Percentiles rank a stretch among this genome's conserved stretches.
These are phyloP conservation scores for Cricetomys ansorgei DNA, from an alignment of 2,113 vertebrate species.

Conservation along the genomic window DNA sequence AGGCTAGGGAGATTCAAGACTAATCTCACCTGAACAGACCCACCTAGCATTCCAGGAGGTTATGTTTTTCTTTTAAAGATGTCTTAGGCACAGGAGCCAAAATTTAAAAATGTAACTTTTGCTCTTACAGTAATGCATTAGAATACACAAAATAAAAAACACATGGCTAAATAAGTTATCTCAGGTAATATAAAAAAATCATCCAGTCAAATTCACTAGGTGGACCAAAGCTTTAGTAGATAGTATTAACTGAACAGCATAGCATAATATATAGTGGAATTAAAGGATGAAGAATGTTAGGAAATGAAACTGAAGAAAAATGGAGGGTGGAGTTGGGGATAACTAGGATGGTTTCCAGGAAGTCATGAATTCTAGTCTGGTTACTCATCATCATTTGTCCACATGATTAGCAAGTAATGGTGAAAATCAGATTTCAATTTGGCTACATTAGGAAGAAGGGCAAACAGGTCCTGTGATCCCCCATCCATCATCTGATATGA, in stretches of 20 bases:
- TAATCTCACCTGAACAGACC: no score
- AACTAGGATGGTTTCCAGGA: neutral
- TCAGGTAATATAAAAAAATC: neutral
- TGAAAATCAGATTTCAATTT: neutral
- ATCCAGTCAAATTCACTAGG: neutral
- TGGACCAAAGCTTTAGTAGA: neutral
- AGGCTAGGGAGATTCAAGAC: no score
- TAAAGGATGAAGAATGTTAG: neutral
- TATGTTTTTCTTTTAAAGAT: no score
- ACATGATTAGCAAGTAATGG: neutral
- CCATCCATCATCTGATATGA: neutral
- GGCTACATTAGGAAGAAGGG: neutral
- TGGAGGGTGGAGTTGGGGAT: neutral
- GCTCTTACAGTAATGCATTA: no score
- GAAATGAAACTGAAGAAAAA: neutral
- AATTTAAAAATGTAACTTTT: no score
- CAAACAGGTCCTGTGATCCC: neutral
- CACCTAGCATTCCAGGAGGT: no score
- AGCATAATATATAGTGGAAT: neutral
- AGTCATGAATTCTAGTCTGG: neutral
- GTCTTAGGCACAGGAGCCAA: no score
- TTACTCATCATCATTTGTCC: neutral
- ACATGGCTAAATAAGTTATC: neutral
- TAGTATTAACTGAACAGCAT: rapidly evolving
- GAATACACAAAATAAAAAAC: neutral